Percentiles rank a stretch among this genome's conserved stretches.
These are phyloP conservation scores for Formicarius rufipectus DNA, from an alignment of 2,113 vertebrate species.

Conservation along the genomic window DNA sequence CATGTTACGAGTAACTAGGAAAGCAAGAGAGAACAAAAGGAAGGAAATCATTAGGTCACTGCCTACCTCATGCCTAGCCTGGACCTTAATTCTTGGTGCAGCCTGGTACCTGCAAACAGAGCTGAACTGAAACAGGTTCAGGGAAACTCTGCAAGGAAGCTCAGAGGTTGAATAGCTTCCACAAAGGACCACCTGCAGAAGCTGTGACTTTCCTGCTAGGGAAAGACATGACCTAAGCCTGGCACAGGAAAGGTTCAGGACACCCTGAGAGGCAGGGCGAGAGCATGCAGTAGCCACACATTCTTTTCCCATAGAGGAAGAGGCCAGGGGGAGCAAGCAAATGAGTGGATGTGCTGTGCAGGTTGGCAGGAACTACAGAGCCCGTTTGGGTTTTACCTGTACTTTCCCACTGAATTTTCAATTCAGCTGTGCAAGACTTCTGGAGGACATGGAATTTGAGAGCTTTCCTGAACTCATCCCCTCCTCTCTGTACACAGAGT, in stretches of 20 bases:
- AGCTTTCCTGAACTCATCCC: neutral
- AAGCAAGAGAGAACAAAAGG: neutral
- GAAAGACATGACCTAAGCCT: neutral
- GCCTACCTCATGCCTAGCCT: neutral
- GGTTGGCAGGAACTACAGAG: neutral
- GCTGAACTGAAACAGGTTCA: neutral
- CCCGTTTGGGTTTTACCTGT: neutral
- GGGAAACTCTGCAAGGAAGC: neutral
- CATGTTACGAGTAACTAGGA: rapidly evolving
- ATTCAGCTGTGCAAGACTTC: neutral
- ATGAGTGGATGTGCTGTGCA: neutral
- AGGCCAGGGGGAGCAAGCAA: neutral
- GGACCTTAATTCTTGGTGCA: neutral
- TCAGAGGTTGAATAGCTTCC: neutral
- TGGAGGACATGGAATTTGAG: neutral
- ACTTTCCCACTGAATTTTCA: neutral
- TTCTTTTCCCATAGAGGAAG: neutral
- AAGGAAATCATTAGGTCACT: neutral
- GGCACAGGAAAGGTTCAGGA: neutral
- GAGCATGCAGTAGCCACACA: neutral
- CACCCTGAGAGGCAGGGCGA: neutral
- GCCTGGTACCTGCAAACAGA: neutral
- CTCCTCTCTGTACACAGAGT: neutral
- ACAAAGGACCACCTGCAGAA: neutral
- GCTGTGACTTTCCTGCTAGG: neutral